A percentile compares a stretch with the other conserved stretches of the same genome.
These are phyloP conservation scores for Ciconia nigra DNA, from an alignment of 2,797 vertebrate species.

Conservation along the genomic window DNA sequence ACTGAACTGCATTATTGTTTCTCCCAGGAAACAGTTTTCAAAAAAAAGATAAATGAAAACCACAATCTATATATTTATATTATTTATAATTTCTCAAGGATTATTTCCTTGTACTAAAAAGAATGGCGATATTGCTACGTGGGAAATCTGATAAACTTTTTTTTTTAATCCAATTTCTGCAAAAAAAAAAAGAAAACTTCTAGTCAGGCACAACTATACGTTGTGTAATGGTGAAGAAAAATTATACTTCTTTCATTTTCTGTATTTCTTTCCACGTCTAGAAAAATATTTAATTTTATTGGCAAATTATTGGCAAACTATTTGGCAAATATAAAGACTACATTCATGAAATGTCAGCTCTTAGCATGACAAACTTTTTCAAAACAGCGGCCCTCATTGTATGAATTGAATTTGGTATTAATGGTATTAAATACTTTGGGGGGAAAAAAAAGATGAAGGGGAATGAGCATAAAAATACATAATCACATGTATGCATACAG, in stretches of 20 bases:
- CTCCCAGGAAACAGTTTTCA: neutral
- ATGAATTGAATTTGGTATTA: too few species aligned
- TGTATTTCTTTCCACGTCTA: neutral
- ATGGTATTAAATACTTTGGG: neutral
- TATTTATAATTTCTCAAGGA: neutral
- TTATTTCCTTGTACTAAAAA: neutral
- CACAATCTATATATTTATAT: neutral
- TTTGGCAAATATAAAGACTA: neutral
- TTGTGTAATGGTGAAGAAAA: neutral
- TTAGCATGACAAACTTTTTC: neutral
- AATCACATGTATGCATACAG: neutral
- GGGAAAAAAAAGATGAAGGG: neutral
- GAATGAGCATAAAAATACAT: neutral
- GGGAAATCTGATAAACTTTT: neutral
- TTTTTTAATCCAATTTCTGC: neutral
- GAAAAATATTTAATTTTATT: neutral
- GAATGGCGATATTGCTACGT: neutral
- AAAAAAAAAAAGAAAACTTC: neutral
- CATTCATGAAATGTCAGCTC: neutral
- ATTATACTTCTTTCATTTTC: neutral
- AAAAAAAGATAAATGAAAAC: neutral
- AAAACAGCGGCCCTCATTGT: fast-evolving
- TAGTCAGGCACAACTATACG: fast-evolving
- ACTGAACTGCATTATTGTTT: conserved; percentile 5
- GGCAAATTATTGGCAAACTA: too few species aligned